Base-by-base conservation (phyloP, 2,888 invertebrate species). In the Dugesia japonica region DNA sequence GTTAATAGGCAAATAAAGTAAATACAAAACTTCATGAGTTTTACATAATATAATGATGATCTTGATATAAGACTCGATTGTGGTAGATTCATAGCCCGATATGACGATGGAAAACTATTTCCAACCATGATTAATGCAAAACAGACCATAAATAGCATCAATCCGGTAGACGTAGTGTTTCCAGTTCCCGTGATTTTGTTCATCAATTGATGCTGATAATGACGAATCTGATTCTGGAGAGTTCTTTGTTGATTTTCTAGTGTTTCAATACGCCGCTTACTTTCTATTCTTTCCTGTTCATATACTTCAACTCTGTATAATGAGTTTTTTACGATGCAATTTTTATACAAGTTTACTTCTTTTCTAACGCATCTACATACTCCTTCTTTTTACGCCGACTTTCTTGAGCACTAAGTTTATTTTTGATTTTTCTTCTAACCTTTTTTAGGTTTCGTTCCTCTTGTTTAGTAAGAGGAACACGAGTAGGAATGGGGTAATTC, bases 361-460 rank as follows among this genome's bases (percentile, higher is more conserved):
- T 89, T 83, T 97, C 97, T 79, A 98, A 87, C 80, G 92, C 91
- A 86, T 98, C 97, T 90, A 98, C 91, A 86, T 97, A 98, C 85
- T 98, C 97, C 83, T 98, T 98, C 87, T 97, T 94, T 87, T 97
- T 97, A 83, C 97, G 89, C 81, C 97, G 89, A 82, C 94, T 94
- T 86, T 97, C 97, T 88, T 98, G 97, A 79, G 97, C 97, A 78
- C 78, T 81, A 84, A 93, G 94, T 89, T 98, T 97, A 86, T 97
- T 97, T 87, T 98, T 97, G 79, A 97, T 98, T 90, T 97, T 97
- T 86, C 97, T 89, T 80, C 97, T 88, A 79, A 98, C 94, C 86
- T 97, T 95, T 86, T 98, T 97, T 80, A 97, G 87, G 31, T 94
- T 94, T 84, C 95, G 94, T 84, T 98, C 97, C 86, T 98, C 95